Percentiles rank a stretch among this genome's conserved stretches.
Evolutionary conservation across 2,113 vertebrate species (phyloP).

Genomic region (Synodontis membranacea): DNA sequence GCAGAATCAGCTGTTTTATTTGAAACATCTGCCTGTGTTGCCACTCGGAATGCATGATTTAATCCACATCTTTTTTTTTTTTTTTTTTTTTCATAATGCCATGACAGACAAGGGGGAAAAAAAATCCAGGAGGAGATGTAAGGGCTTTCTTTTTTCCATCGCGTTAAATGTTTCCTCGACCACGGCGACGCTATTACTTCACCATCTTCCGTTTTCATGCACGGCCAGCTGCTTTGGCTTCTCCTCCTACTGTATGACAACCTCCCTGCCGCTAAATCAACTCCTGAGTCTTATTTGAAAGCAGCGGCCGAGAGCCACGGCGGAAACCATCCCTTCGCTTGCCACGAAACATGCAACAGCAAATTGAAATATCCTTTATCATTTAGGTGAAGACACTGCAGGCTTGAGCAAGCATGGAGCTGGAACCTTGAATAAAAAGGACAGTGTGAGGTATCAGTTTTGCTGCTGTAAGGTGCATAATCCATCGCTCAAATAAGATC

Average conservation of each 20-base stretch:
- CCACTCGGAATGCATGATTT: constrained; percentile 17
- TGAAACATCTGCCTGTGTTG: neutral
- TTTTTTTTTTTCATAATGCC: constrained; percentile 5
- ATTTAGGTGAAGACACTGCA: constrained; percentile 56
- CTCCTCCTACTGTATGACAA: constrained; percentile 18
- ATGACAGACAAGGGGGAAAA: constrained; percentile 22
- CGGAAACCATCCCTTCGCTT: constrained; percentile 44
- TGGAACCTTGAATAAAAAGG: constrained; percentile 43
- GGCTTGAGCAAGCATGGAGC: constrained; percentile 34
- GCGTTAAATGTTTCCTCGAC: neutral
- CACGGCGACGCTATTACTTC: constrained; percentile 28
- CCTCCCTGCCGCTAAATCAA: constrained; percentile 45
- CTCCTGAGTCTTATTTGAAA: constrained; percentile 53
- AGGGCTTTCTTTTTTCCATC: constrained; percentile 39
- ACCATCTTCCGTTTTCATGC: constrained; percentile 48
- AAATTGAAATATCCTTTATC: constrained; percentile 64
- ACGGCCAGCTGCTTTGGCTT: constrained; percentile 31
- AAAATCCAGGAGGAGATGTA: constrained; percentile 25
- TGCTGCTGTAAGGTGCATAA: neutral
- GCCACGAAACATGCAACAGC: constrained; percentile 48
- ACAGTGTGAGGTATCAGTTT: neutral
- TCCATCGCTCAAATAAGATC: neutral
- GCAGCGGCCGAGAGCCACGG: constrained; percentile 23
- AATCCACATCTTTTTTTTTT: constrained; percentile 7
- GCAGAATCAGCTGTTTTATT: neutral